Percentiles rank a stretch among this genome's conserved stretches.
These are phyloP conservation scores for Diorhabda sublineata DNA, from an alignment of 1,140 invertebrate genomes.

Conservation along the genomic window DNA sequence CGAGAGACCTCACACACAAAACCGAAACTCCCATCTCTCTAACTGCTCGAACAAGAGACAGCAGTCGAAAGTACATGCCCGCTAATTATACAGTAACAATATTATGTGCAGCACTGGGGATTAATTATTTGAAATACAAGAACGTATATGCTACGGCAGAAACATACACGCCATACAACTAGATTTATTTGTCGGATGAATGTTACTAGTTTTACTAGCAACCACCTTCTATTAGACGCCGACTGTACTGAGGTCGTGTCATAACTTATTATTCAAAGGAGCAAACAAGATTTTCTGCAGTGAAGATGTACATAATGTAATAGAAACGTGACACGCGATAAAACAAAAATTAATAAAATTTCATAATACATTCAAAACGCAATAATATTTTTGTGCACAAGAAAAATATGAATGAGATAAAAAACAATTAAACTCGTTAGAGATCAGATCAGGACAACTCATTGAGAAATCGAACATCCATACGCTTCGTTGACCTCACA, in stretches of 20 bases:
- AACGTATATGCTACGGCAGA: conserved; percentile 24
- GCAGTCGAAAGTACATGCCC: conserved; percentile 30
- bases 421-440: too few species aligned
- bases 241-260: neutral
- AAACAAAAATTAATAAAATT: too few species aligned
- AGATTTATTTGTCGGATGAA: conserved; percentile 21
- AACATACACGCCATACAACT: conserved; percentile 14
- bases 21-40: neutral
- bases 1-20: conserved; percentile 1
- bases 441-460: too few species aligned
- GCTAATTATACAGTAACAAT: conserved; percentile 41
- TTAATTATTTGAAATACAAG: conserved; percentile 37
- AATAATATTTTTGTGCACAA: too few species aligned
- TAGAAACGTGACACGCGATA: too few species aligned
- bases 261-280: too few species aligned
- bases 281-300: too few species aligned
- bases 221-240: conserved; percentile 12
- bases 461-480: too few species aligned
- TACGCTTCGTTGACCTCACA: too few species aligned
- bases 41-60: conserved; percentile 11
- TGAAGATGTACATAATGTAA: too few species aligned
- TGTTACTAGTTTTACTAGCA: conserved; percentile 18
- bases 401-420: too few species aligned
- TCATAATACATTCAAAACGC: too few species aligned
- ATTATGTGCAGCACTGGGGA: conserved; percentile 39